Base-by-base conservation (phyloP, 2,888 invertebrate genomes). In the Strigamia maritima region DNA sequence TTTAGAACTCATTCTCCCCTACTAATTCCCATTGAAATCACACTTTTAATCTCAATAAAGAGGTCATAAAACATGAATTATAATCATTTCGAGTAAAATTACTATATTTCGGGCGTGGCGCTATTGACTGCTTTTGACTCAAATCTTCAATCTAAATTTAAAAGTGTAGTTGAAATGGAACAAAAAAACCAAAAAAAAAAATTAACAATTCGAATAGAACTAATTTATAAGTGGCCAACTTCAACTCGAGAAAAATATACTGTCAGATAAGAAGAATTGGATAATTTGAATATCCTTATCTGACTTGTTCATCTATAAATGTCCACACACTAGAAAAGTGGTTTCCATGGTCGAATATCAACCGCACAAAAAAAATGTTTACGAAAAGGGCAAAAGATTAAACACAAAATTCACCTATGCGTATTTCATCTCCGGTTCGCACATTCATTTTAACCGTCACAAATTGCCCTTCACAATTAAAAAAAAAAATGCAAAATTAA, bases 361-460 rank as follows among this genome's bases (percentile, higher is more conserved):
- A 54, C 54, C 54, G 19, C 2, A 70, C 26, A 28, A 70, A 28
- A 70, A 70, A 70, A 16, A 26, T 70, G 28, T 54, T 54, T 74
- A 74, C 75, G 75, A n/a, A 74, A 70, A 74, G 75, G 75, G 26
- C 75, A 74, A 75, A 31, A 75, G 76, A 22, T 40, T 40, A 75
- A 75, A 74, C 28, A n/a, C 16, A 26, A n/a, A 70, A 70, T 28
- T 28, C 70, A 70, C 26, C 70, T 70, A 28, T 70, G 26, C 70
- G 70, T 70, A 70, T 70, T 70, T 70, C 70, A 70, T 70, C 70
- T 26, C 70, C 3, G 70, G 54, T 70, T 70, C 28, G 28, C 70
- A 70, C 70, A 70, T 70, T 70, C 70, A 70, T 70, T 70, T 70
- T 12, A 70, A 14, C 28, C 28, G 70, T 70, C 70, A 26, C 70